Percentiles rank a stretch among this genome's conserved stretches.
phyloP scores from a whole-genome alignment of 2,113 vertebrate genomes.

The Conger conger region DNA sequence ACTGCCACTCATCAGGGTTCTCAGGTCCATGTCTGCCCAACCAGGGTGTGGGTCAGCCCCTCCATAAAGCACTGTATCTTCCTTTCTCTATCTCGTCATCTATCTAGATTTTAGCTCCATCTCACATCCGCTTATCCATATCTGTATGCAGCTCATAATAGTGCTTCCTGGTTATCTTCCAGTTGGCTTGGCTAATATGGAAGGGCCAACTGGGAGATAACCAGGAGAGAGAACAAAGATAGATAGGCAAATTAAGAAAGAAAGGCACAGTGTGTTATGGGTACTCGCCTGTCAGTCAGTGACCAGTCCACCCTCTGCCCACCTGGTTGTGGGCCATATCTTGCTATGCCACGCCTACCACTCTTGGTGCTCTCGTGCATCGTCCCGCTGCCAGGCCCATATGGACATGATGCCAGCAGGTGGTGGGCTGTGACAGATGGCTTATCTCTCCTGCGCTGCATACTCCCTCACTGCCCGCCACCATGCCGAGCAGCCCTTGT shows the following conservation, averaged over 20 bases:
- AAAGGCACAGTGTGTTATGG: not conserved
- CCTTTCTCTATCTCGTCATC: not conserved
- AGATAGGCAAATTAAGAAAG: too few relatives aligned
- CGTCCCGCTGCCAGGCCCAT: not conserved
- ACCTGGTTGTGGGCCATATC: not conserved
- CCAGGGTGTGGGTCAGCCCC: not conserved
- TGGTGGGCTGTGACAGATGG: not conserved
- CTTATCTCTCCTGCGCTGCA: not conserved
- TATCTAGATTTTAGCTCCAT: not conserved
- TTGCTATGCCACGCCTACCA: not conserved
- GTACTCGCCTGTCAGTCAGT: not conserved
- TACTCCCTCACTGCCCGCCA: not conserved
- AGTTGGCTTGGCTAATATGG: not conserved
- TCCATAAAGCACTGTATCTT: not conserved
- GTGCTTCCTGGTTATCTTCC: not conserved
- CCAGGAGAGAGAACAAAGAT: too few relatives aligned
- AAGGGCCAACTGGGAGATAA: too few relatives aligned
- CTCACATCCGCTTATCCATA: not conserved
- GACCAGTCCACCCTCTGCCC: not conserved
- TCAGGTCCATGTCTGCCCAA: not conserved
- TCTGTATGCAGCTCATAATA: not conserved
- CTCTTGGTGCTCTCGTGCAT: not conserved
- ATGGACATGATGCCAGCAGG: constrained; percentile 1
- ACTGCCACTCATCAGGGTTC: not conserved
- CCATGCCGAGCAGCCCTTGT: not conserved